These are phyloP conservation scores for Sebastes ruberrimus DNA, from an alignment of 2,797 vertebrate genomes.

Conservation along the genomic window DNA sequence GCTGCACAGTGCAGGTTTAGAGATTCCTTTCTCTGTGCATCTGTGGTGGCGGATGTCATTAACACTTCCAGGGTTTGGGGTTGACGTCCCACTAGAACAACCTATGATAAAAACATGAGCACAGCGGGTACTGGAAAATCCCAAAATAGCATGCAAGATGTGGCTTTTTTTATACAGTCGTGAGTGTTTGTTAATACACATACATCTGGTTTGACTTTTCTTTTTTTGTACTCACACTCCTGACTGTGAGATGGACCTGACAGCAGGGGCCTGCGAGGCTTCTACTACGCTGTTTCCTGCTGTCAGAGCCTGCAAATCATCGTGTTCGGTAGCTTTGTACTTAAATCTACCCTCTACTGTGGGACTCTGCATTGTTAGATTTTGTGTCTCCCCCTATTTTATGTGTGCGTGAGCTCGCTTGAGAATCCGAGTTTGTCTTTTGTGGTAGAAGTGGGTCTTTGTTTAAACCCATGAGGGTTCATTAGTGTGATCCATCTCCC, in stretches of 20 bases:
- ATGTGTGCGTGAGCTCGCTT: slow-evolving; percentile 12
- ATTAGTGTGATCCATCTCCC: slow-evolving; percentile 76
- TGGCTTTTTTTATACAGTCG: neutral
- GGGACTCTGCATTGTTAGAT: neutral
- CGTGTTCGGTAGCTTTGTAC: neutral
- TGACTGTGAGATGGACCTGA: neutral
- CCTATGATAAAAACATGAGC: neutral
- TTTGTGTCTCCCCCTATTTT: neutral
- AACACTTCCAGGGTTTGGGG: neutral
- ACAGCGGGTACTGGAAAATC: neutral
- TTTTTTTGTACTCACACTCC: neutral
- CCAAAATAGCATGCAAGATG: neutral
- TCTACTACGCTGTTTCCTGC: neutral
- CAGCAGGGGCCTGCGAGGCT: neutral
- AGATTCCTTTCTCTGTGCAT: neutral
- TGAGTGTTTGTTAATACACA: neutral
- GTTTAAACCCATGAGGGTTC: slow-evolving; percentile 77
- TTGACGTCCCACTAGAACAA: neutral
- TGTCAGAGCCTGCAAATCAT: slow-evolving; percentile 14
- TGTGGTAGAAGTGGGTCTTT: slow-evolving; percentile 65
- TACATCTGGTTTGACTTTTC: neutral
- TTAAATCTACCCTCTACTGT: neutral
- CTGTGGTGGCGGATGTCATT: neutral
- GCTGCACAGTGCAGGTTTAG: neutral
- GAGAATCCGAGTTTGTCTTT: slow-evolving; percentile 36